These are phyloP conservation scores for Phrixothrix hirtus DNA, from an alignment of 2,888 invertebrate genomes.

Conservation along the genomic window DNA sequence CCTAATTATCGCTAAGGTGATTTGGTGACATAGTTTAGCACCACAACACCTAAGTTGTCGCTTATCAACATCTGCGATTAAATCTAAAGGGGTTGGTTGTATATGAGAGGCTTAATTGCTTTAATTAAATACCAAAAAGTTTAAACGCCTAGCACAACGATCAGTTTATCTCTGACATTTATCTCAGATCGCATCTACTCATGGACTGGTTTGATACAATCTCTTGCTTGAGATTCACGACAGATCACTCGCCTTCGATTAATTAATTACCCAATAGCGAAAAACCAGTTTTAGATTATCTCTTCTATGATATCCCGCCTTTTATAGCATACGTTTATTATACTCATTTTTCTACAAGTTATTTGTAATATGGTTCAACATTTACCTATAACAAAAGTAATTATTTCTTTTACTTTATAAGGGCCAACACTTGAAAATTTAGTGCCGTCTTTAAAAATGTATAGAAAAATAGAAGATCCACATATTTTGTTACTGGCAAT, in stretches of 20 bases:
- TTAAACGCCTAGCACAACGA: slow-evolving; percentile 51
- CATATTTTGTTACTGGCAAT: slow-evolving; percentile 18
- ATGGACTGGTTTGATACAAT: slow-evolving; percentile 49
- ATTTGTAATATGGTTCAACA: slow-evolving; percentile 32
- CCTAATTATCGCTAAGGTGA: slow-evolving; percentile 46
- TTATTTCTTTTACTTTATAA: too few relatives aligned
- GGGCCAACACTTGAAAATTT: too few relatives aligned
- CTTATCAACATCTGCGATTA: slow-evolving; percentile 50
- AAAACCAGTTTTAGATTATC: slow-evolving; percentile 46
- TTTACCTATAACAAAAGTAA: slow-evolving; percentile 37
- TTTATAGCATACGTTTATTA: slow-evolving; percentile 48
- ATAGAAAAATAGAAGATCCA: slow-evolving; percentile 7
- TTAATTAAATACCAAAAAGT: slow-evolving; percentile 56
- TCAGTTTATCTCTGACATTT: slow-evolving; percentile 51
- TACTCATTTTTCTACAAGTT: slow-evolving; percentile 37
- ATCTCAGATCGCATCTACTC: slow-evolving; percentile 49
- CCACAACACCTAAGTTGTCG: slow-evolving; percentile 43
- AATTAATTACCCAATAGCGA: slow-evolving; percentile 50
- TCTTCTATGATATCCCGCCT: slow-evolving; percentile 44
- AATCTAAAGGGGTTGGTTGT: slow-evolving; percentile 53
- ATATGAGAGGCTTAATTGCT: slow-evolving; percentile 56
- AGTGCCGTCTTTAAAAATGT: too few relatives aligned
- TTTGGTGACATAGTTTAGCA: slow-evolving; percentile 49
- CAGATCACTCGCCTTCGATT: slow-evolving; percentile 44
- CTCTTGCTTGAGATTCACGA: slow-evolving; percentile 44